A percentile compares a stretch with the other conserved stretches of the same genome.
Conservation (phyloP, 2,888 invertebrate genomes). For the Nemurella pictetii region DNA sequence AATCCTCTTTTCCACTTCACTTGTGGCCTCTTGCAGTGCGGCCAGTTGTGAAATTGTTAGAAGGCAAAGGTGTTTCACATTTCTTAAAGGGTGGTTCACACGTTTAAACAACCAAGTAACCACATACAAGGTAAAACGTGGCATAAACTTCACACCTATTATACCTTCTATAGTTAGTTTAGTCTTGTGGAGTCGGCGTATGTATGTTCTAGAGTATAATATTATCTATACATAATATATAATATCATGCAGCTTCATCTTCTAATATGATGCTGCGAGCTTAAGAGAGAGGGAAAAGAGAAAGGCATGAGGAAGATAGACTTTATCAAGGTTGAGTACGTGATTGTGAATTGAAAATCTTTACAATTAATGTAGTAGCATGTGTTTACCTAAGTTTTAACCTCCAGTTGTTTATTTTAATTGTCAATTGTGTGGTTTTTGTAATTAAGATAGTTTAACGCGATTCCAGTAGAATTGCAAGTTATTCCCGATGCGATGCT, state of each 20-base stretch:
- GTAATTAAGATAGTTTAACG: neutral
- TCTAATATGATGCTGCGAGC: neutral
- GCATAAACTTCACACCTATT: conserved; percentile 7
- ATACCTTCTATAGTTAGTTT: neutral
- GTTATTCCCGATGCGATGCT: neutral
- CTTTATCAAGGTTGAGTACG: neutral
- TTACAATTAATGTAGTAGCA: neutral
- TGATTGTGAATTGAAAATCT: neutral
- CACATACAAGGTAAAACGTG: conserved; percentile 5
- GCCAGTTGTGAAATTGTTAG: conserved; percentile 29
- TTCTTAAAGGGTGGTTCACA: conserved; percentile 25
- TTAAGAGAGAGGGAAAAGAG: neutral
- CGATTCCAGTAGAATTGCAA: neutral
- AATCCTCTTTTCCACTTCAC: conserved; percentile 30
- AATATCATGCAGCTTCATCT: neutral
- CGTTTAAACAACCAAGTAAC: conserved; percentile 24
- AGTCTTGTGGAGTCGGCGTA: neutral
- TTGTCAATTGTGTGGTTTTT: neutral
- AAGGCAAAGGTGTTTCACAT: conserved; percentile 26
- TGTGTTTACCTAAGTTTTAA: neutral
- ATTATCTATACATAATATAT: neutral
- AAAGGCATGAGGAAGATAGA: neutral
- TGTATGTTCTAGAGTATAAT: neutral
- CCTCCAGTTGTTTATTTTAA: neutral
- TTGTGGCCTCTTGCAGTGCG: conserved; percentile 13